Conservation (phyloP, 2,113 vertebrate genomes). For the Grammomys surdaster region DNA sequence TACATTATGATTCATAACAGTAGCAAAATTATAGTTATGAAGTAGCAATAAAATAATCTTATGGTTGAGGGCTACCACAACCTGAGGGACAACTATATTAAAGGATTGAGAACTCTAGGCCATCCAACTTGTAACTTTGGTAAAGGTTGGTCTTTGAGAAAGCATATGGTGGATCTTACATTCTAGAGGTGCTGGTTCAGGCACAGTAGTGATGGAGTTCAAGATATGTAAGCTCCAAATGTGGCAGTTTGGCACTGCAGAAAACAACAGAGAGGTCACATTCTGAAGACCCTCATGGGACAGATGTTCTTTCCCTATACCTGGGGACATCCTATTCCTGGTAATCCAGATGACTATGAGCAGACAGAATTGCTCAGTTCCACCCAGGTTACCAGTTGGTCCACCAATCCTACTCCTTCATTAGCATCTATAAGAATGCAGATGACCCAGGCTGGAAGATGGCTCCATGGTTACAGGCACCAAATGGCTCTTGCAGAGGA, state of each 20-base stretch:
- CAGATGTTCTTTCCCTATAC: neutral
- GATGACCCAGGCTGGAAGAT: neutral
- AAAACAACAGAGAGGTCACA: neutral
- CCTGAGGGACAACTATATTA: neutral
- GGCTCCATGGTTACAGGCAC: neutral
- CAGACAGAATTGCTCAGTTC: neutral
- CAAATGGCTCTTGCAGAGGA: neutral
- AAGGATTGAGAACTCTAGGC: neutral
- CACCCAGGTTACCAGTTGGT: neutral
- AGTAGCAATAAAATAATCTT: neutral
- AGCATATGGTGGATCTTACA: neutral
- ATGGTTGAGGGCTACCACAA: neutral
- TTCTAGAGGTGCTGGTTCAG: neutral
- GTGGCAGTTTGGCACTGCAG: neutral
- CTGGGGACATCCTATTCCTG: neutral
- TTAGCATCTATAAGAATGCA: neutral
- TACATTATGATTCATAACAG: neutral
- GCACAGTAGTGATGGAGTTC: neutral
- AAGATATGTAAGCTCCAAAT: neutral
- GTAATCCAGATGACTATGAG: neutral
- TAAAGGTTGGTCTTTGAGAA: neutral
- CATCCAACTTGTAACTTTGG: neutral
- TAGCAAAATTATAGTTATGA: neutral
- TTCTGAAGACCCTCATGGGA: no score
- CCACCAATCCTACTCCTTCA: neutral